A percentile compares a stretch with the other conserved stretches of the same genome.
Conservation (phyloP, 2,113 vertebrate species). For the Echinops telfairi region DNA sequence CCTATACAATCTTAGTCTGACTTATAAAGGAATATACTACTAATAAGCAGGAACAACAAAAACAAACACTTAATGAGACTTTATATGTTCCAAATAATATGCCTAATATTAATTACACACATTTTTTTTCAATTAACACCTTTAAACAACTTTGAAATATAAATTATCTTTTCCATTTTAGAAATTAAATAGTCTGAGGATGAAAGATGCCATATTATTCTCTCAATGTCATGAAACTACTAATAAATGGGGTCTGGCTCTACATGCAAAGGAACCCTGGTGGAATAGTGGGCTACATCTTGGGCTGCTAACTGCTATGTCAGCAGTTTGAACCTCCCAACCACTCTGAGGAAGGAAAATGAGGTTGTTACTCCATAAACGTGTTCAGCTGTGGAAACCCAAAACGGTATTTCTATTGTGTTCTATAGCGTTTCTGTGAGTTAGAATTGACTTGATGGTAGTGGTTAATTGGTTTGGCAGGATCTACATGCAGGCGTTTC, state of each 20-base stretch:
- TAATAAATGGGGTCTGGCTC: not conserved
- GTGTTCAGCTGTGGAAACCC: too few species aligned
- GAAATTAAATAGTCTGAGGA: not conserved
- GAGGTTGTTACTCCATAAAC: too few species aligned
- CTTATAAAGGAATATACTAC: not conserved
- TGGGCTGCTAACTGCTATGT: too few species aligned
- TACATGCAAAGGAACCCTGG: not conserved
- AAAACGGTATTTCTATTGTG: too few species aligned
- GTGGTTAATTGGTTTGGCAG: too few species aligned
- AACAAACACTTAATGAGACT: not conserved
- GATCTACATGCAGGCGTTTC: not conserved
- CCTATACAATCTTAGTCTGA: not conserved
- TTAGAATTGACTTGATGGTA: too few species aligned
- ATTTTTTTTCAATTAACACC: too few species aligned
- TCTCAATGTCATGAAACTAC: not conserved
- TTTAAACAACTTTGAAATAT: not conserved
- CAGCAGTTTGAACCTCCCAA: too few species aligned
- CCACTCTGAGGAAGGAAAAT: too few species aligned
- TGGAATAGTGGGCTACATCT: too few species aligned
- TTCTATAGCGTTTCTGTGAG: too few species aligned
- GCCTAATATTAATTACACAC: not conserved
- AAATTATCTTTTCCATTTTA: not conserved
- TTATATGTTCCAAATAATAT: not conserved
- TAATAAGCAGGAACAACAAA: not conserved
- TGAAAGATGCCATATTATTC: not conserved